A percentile compares a stretch with the other conserved stretches of the same genome.
phyloP scores from a whole-genome alignment of 2,888 invertebrate species.

The Coremacera marginata region DNA sequence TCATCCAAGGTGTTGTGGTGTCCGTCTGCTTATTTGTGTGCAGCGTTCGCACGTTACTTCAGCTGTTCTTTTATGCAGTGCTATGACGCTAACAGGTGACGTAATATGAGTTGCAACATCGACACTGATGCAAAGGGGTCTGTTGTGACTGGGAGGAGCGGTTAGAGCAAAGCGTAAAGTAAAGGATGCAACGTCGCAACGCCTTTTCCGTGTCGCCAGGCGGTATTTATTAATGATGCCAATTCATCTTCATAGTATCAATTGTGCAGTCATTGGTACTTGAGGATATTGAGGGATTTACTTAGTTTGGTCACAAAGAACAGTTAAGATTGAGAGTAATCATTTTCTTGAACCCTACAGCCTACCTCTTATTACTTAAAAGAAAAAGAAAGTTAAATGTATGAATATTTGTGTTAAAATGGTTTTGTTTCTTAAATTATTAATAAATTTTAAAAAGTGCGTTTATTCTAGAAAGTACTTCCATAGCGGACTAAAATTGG shows the following conservation, averaged over 20 bases:
- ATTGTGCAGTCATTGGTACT: conserved; percentile 1
- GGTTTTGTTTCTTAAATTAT: too few relatives aligned
- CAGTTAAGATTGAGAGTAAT: too few relatives aligned
- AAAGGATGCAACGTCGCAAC: conserved; percentile 43
- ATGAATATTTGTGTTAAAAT: too few relatives aligned
- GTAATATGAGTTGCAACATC: neutral
- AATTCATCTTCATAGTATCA: conserved; percentile 39
- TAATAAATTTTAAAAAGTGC: too few relatives aligned
- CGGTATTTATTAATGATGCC: conserved; percentile 43
- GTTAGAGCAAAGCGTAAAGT: conserved; percentile 37
- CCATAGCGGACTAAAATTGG: too few relatives aligned
- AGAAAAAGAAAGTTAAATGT: too few relatives aligned
- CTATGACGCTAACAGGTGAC: conserved; percentile 4
- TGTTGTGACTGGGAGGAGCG: neutral
- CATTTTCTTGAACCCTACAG: too few relatives aligned
- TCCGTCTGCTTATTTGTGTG: neutral
- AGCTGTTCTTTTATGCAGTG: conserved; percentile 9
- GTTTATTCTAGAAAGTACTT: too few relatives aligned
- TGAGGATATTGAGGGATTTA: too few relatives aligned
- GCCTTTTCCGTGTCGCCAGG: conserved; percentile 47
- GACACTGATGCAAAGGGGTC: neutral
- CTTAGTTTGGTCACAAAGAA: too few relatives aligned
- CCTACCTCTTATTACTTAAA: too few relatives aligned
- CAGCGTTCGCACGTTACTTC: conserved; percentile 8
- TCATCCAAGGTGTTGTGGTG: neutral